These are phyloP conservation scores for Ichneumon xanthorius DNA, from an alignment of 2,888 invertebrate species.

Conservation along the genomic window DNA sequence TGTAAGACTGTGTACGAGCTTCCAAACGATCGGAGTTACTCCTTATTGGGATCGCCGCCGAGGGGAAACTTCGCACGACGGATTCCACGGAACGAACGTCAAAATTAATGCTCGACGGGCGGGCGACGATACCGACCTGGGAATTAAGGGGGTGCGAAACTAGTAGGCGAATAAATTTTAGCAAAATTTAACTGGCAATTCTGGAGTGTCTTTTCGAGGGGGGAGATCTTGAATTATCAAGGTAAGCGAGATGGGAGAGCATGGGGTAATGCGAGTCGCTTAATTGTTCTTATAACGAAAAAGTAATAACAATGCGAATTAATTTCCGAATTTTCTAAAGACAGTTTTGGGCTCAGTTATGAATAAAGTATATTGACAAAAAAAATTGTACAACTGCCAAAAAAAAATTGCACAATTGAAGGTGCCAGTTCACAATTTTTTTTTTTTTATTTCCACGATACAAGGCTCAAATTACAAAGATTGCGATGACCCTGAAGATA, in stretches of 20 bases:
- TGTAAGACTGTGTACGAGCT: constrained; percentile 11
- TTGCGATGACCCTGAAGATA: too few species aligned
- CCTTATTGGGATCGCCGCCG: neutral
- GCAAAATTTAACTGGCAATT: too few species aligned
- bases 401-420: too few species aligned
- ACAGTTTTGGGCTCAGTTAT: too few species aligned
- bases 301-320: too few species aligned
- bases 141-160: neutral
- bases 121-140: neutral
- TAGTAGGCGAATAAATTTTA: constrained; percentile 1
- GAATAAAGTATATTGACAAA: too few species aligned
- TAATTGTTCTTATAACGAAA: neutral
- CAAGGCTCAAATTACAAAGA: neutral
- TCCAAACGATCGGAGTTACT: constrained; percentile 1
- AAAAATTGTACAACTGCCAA: too few species aligned
- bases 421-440: neutral
- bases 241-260: neutral
- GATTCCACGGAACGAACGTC: constrained; percentile 21
- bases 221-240: neutral
- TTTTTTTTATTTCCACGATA: neutral
- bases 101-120: constrained; percentile 17
- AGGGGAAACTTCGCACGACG: neutral
- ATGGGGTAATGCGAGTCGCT: neutral
- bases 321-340: too few species aligned
- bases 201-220: neutral